Conservation (phyloP, 2,113 vertebrate genomes). For the Coracopsis vasa region DNA sequence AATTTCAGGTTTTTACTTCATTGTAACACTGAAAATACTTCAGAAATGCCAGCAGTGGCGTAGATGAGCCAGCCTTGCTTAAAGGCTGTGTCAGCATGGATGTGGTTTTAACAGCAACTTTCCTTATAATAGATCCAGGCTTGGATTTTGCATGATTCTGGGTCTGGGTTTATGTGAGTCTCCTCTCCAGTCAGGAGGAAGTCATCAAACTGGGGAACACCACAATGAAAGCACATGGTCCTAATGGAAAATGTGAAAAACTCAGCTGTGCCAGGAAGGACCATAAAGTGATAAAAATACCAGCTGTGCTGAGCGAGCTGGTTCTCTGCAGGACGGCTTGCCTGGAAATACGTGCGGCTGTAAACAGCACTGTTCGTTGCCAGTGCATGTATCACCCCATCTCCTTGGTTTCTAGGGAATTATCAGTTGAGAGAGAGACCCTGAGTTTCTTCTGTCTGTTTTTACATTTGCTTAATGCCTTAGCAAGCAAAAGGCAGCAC, state of each 20-base stretch:
- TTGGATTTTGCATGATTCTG: background rate
- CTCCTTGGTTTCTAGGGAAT: conserved; percentile 60
- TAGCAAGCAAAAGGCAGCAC: background rate
- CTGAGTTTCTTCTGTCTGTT: conserved; percentile 40
- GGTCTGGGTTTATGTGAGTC: background rate
- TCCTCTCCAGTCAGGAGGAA: background rate
- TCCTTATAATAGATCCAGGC: background rate
- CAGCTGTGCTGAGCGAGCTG: background rate
- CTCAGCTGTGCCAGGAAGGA: background rate
- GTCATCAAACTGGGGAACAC: background rate
- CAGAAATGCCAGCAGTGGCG: background rate
- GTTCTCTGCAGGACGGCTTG: background rate
- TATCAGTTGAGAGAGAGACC: conserved; percentile 25
- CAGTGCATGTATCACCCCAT: background rate
- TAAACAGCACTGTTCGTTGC: background rate
- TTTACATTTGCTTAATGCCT: background rate
- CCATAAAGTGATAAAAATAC: conserved; percentile 32
- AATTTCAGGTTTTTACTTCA: background rate
- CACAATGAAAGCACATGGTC: background rate
- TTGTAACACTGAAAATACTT: background rate
- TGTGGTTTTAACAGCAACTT: background rate
- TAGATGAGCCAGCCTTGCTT: background rate
- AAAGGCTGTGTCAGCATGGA: rapidly evolving
- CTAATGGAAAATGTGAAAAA: background rate
- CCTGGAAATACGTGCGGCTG: background rate